Evolutionary conservation across 2,113 vertebrate genomes (phyloP).

Genomic region (Percopsis transmontana): DNA sequence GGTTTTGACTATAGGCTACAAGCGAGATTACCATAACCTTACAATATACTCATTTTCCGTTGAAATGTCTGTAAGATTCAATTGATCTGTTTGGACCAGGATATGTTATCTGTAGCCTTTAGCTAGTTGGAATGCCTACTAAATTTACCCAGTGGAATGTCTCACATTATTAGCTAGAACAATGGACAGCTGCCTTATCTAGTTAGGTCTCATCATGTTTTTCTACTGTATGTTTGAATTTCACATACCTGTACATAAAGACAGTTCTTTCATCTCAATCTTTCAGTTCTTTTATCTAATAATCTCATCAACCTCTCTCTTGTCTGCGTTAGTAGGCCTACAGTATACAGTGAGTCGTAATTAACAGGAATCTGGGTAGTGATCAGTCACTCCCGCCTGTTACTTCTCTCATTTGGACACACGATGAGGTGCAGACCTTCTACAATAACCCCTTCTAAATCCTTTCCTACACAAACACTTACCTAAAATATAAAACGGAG

Average conservation of each 20-base stretch:
- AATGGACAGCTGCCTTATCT: conserved; percentile 33
- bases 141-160: no score
- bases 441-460: background rate
- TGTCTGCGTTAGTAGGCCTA: conserved; percentile 4
- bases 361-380: conserved; percentile 37
- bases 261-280: conserved; percentile 21
- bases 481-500: conserved; percentile 16
- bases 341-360: conserved; percentile 18
- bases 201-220: conserved; percentile 54
- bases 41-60: no score
- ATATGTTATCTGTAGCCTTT: no score
- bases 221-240: conserved; percentile 37
- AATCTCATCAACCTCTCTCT: conserved; percentile 34
- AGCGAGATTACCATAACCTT: background rate
- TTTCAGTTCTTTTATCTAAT: conserved; percentile 41
- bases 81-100: no score
- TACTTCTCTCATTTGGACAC: background rate
- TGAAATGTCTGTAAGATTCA: no score
- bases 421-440: background rate
- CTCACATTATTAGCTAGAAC: no score
- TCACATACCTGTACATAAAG: no score
- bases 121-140: no score
- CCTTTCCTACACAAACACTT: conserved; percentile 1
- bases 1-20: background rate
- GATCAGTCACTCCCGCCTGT: conserved; percentile 38